Percentiles rank a stretch among this genome's conserved stretches.
phyloP scores from a whole-genome alignment of 1,140 invertebrate species.

The Eumaeus atala region DNA sequence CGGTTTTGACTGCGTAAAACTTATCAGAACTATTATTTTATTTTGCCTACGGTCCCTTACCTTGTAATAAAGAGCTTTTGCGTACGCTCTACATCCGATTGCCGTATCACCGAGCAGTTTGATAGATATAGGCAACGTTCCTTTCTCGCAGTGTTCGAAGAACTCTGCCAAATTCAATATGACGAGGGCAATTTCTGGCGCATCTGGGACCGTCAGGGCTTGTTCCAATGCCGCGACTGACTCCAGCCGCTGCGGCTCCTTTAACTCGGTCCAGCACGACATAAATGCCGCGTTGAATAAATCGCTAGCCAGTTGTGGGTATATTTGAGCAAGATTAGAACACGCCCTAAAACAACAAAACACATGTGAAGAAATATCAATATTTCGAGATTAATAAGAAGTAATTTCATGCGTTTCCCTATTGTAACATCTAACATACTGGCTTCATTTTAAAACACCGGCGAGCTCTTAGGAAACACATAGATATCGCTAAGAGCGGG shows the following conservation, averaged over 20 bases:
- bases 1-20: no score
- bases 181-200: conserved; percentile 97
- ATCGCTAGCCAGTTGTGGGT: conserved; percentile 93
- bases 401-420: conserved; percentile 78
- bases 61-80: conserved; percentile 98
- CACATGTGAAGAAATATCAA: no score
- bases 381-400: conserved; percentile 11
- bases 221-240: conserved; percentile 90
- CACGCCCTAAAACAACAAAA: conserved; percentile 80
- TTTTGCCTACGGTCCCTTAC: conserved; percentile 25
- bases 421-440: no score
- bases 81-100: conserved; percentile 89
- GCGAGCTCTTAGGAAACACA: no score
- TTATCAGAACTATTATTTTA: background rate
- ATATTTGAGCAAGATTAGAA: conserved; percentile 92
- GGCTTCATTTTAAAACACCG: no score
- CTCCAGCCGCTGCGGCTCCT: conserved; percentile 87
- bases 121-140: conserved; percentile 91
- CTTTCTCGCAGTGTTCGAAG: conserved; percentile 99
- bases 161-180: conserved; percentile 98
- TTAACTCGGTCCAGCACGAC: conserved; percentile 98
- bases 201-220: conserved; percentile 92
- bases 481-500: no score
- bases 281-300: conserved; percentile 99
- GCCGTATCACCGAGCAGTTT: conserved; percentile 87